Evolutionary conservation across 2,113 vertebrate species (phyloP).

Genomic region (Ondatra zibethicus): DNA sequence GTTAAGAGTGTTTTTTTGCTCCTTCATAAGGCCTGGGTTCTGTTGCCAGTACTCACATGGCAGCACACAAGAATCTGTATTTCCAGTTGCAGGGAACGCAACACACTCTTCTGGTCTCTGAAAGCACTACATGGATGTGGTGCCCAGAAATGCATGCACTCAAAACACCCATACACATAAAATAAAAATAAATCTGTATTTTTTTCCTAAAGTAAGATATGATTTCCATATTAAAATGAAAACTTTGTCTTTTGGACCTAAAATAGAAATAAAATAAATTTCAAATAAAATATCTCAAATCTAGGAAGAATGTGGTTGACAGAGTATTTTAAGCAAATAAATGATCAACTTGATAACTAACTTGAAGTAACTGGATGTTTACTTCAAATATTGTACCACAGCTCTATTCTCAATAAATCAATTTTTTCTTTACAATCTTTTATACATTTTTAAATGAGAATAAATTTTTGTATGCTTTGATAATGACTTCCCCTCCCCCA

Average conservation of each 20-base stretch:
- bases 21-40: too few relatives aligned
- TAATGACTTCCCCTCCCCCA: not conserved
- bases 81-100: not conserved
- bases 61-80: not conserved
- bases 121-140: not conserved
- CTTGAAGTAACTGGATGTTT: not conserved
- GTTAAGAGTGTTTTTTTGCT: not conserved
- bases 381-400: not conserved
- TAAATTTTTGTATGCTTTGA: not conserved
- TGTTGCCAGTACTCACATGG: not conserved
- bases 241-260: not conserved
- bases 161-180: not conserved
- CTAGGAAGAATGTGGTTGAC: not conserved
- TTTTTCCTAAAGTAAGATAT: not conserved
- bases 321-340: not conserved
- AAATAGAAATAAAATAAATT: constrained; percentile 8
- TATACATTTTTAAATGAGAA: not conserved
- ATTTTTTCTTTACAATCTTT: not conserved
- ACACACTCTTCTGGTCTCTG: not conserved
- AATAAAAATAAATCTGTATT: not conserved
- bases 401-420: not conserved
- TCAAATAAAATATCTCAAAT: not conserved
- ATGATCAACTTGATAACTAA: not conserved
- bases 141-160: not conserved
- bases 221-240: constrained; percentile 33